These are phyloP conservation scores for Battus philenor DNA, from an alignment of 1,140 invertebrate genomes.

Conservation along the genomic window DNA sequence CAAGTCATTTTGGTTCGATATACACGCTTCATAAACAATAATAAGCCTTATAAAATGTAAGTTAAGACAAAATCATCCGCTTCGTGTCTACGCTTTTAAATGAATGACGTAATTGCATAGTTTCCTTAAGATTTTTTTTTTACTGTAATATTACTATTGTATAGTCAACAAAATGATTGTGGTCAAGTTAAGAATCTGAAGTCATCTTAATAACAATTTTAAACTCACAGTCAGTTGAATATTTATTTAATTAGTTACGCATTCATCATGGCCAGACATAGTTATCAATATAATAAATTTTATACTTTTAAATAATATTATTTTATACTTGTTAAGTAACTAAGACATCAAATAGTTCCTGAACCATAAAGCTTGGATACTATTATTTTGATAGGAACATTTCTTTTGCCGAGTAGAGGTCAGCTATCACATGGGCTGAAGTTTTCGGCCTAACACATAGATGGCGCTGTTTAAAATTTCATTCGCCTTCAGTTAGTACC, in stretches of 20 bases:
- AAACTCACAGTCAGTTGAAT: slow-evolving; percentile 4
- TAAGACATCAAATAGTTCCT: no score
- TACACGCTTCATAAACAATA: not conserved
- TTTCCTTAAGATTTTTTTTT: slow-evolving; percentile 6
- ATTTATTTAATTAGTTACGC: not conserved
- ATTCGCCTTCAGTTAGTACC: no score
- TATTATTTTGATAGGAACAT: no score
- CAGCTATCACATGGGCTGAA: no score
- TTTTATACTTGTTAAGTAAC: no score
- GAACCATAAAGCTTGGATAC: no score
- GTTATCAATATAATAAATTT: no score
- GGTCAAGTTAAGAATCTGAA: slow-evolving; percentile 12
- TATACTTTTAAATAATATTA: no score
- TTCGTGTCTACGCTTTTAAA: not conserved
- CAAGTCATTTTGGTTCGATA: slow-evolving; percentile 18
- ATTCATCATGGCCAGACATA: not conserved
- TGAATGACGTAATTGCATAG: not conserved
- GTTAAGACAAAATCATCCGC: slow-evolving; percentile 6
- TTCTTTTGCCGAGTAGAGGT: no score
- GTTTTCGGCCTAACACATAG: no score
- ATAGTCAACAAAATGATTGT: slow-evolving; percentile 17
- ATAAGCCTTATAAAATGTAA: not conserved
- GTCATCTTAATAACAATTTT: slow-evolving; percentile 3
- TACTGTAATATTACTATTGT: slow-evolving; percentile 12
- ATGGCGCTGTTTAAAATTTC: no score